A percentile compares a stretch with the other conserved stretches of the same genome.
These are phyloP conservation scores for Channa striata DNA, from an alignment of 2,797 vertebrate species.

Conservation along the genomic window DNA sequence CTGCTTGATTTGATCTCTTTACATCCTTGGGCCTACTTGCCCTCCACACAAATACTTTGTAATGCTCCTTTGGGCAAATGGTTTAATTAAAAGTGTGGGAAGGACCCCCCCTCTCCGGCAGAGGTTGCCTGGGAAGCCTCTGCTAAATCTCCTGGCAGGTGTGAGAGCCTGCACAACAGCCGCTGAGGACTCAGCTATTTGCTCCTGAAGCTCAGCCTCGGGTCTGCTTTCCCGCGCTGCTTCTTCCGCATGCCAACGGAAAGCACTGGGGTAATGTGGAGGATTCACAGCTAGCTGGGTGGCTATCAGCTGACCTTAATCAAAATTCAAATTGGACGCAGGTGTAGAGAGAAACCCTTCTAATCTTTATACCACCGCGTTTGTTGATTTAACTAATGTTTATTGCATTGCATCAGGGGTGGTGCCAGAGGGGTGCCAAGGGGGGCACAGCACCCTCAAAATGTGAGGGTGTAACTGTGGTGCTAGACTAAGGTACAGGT, in stretches of 20 bases:
- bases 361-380: too few relatives aligned
- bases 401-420: too few relatives aligned
- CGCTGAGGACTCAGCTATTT: not conserved
- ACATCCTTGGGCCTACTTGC: not conserved
- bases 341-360: not conserved
- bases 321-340: not conserved
- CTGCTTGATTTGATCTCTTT: slow-evolving; percentile 1
- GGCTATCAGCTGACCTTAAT: not conserved
- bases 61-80: slow-evolving; percentile 6
- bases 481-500: too few relatives aligned
- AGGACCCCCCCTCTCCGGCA: not conserved
- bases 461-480: too few relatives aligned
- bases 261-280: not conserved
- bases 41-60: not conserved
- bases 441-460: too few relatives aligned
- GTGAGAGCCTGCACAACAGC: slow-evolving; percentile 8
- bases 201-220: not conserved
- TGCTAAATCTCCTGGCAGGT: slow-evolving; percentile 23
- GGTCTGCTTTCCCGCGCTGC: not conserved
- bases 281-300: not conserved
- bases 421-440: too few relatives aligned
- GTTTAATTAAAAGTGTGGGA: slow-evolving; percentile 34
- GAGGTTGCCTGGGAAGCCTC: slow-evolving; percentile 15
- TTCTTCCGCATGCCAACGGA: not conserved
- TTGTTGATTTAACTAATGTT: too few relatives aligned